Evolutionary conservation across 2,113 vertebrate genomes (phyloP), one percentile per base, ranked within the genome.

Genomic region (Tringa solitaria): DNA sequence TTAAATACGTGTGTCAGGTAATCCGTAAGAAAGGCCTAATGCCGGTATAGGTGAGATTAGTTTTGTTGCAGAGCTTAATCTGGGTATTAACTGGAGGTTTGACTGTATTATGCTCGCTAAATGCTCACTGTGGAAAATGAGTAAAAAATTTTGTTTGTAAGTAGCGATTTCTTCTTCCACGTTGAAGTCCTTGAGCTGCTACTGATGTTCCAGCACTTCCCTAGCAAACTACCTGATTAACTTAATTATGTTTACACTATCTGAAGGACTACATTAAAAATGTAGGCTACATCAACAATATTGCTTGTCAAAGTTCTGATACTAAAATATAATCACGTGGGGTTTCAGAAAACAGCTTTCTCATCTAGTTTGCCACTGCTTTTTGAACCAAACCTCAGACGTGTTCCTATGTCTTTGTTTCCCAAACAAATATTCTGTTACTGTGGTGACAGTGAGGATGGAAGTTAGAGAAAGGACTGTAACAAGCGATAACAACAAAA

Each of bases 351-450:
- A 54, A 75, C 56, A 92, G 27, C 32, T 61, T 79, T 54, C 28
- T 76, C 11, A 3, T 53, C 17, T 57, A 45, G 28, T 57, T 86
- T 80, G 84, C 77, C 24, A 17, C 77, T 90, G 45, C 37, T 81
- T 92, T 94, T 93, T 88, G 95, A 95, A 95, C 32, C 32, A 95
- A 96, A 91, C 79, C 19, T 70, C 46, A 64, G 30, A 60, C 48
- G 22, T 33, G 13, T 91, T 96, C 75, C 84, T 64, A 10, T 78
- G 63, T 67, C 69, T 93, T 76, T 65, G 30, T 30, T 74, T 92
- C 39, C 45, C 76, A 61, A 84, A 93, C 20, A 91, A 48, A 27
- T 76, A 46, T 18, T 78, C 32, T 59, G 10, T 60, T 82, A 60
- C 30, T 72, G 43, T 56, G 43, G 74, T 45, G 77, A 72, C 75